Evolutionary conservation across 2,113 vertebrate species (phyloP), one percentile per base, ranked within the genome.

Genomic region (Ovis canadensis): DNA sequence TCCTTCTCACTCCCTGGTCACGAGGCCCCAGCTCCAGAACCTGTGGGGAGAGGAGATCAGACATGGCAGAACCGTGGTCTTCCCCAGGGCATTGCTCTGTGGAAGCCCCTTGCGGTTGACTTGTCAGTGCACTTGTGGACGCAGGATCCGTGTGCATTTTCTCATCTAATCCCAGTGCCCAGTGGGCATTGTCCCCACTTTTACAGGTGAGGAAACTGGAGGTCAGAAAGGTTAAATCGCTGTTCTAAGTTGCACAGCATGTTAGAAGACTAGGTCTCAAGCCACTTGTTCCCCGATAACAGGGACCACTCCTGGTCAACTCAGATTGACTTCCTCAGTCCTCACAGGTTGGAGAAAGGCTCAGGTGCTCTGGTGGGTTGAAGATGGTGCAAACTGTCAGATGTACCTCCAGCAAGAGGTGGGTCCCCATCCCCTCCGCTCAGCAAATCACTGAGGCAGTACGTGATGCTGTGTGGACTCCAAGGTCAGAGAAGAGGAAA

Each of bases 31-130:
- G 77, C 45, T 6, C 45, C 77, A 52, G 78, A n/a, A 11, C 48
- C 45, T 11, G 45, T 13, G 17, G n/a, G 29, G 45, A 81, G 48
- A 52, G 17, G 31, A n/a, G 78, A 33, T 7, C 0, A 1, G 17
- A n/a, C 0, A 9, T 0, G 0, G 16, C 4, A 36, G 15, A 78
- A 6, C 27, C n/a, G 10, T 16, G 9, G 7, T 29, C 1, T 2
- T 45, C 13, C 17, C 10, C 13, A 3, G 16, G 10, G 17, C 25
- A 12, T 19, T 82, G 27, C 45, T 60, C 9, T 1, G 17, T 40
- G 64, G 27, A 19, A 10, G 5, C 50, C 31, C 14, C 25, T 55
- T 36, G n/a, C 12, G n/a, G n/a, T 1, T 45, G 43, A 57, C 7
- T 50, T 19, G 5, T 92, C 36, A 45, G 6, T 7, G 31, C 2